phyloP scores from a whole-genome alignment of 2,888 invertebrate genomes.

The Meta bourneti region DNA sequence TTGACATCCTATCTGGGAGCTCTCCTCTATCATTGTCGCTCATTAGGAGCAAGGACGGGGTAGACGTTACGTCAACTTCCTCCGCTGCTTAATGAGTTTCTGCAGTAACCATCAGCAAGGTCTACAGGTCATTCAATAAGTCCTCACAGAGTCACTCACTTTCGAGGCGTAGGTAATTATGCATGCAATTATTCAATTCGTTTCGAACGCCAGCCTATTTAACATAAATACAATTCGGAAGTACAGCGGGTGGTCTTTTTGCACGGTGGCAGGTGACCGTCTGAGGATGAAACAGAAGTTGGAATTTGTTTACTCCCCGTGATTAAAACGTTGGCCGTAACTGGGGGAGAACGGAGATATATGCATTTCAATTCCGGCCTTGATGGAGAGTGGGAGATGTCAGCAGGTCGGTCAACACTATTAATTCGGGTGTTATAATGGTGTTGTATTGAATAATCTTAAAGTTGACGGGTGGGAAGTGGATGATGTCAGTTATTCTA shows the following conservation, averaged over 20 bases:
- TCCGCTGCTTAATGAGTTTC: conserved; percentile 67
- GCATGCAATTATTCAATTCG: conserved; percentile 71
- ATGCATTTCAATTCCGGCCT: background rate
- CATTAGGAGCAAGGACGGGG: conserved; percentile 66
- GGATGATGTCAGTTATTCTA: too few relatives aligned
- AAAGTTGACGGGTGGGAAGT: too few relatives aligned
- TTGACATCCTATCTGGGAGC: conserved; percentile 60
- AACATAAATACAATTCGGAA: conserved; percentile 63
- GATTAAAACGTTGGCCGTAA: conserved; percentile 1
- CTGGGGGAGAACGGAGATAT: conserved; percentile 5
- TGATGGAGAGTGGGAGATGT: background rate
- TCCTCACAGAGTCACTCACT: conserved; percentile 20
- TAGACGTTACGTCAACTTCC: conserved; percentile 63
- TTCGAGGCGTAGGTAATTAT: conserved; percentile 61
- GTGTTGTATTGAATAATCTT: too few relatives aligned
- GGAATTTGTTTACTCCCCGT: conserved; percentile 34
- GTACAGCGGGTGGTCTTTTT: conserved; percentile 39
- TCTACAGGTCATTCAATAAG: conserved; percentile 71
- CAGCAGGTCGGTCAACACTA: too few relatives aligned
- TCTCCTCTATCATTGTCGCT: conserved; percentile 45
- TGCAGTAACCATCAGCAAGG: conserved; percentile 55
- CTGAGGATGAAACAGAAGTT: background rate
- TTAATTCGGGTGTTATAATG: too few relatives aligned
- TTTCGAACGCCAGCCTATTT: conserved; percentile 55
- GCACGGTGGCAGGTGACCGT: conserved; percentile 16